Base-by-base conservation (phyloP, 2,888 invertebrate species). In the Patella caerulea region DNA sequence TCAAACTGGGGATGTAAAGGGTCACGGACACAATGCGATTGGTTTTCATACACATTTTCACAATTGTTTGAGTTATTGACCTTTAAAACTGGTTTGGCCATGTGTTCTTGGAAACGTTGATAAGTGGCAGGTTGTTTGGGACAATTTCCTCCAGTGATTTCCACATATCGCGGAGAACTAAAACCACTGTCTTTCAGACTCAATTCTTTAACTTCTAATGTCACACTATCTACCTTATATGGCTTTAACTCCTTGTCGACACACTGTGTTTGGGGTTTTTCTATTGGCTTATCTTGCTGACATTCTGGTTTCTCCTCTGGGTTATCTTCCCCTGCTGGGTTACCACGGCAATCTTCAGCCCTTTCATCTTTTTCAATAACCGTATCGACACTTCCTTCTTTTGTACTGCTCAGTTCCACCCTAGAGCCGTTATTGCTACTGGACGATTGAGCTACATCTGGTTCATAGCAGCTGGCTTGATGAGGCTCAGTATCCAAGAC, bases 181-280 rank as follows among this genome's bases (percentile, higher is more conserved):
- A 88, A 87, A 3, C 88, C 88, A 82, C 88, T 88, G 76, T 88
- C 89, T 14, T 85, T 85, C 0, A 87, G 81, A 53, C 81, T 82
- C n/a, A 85, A 45, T 29, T 87, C 83, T 54, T 82, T 75, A 0
- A 83, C 79, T 24, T 85, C 83, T 3, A 65, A 12, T 0, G 65
- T 65, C 19, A 24, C 65, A 75, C 81, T 83, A 72, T 81, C 79
- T 11, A 74, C 76, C 11, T 52, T 56, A 17, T 71, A 73, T 4
- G 54, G 56, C 52, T 70, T 24, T 19, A 56, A 65, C 1, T 56
- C 34, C n/a, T 72, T 73, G 5, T 79, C 54, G 65, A 54, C 71
- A 55, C 9, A 73, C 70, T n/a, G 15, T 34, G 65, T 29, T n/a
- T 19, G 19, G 19, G 65, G 65, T 65, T 65, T 24, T 65, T 24